A percentile compares a stretch with the other conserved stretches of the same genome.
Evolutionary conservation across 2,888 invertebrate genomes (phyloP).

Genomic region (Orthosia incerta): DNA sequence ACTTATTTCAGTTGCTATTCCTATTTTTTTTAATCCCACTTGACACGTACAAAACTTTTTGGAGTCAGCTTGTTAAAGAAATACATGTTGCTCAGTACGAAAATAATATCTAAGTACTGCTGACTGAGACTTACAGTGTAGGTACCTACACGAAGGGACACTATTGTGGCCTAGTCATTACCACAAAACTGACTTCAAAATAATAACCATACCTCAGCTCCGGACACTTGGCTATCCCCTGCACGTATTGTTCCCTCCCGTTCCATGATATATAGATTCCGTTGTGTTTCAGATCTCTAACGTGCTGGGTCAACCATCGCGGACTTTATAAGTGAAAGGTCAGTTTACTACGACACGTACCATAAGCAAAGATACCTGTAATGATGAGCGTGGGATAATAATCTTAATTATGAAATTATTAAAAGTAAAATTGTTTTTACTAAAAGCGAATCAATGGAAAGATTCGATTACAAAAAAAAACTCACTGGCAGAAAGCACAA

Average conservation of each 20-base stretch:
- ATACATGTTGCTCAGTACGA: not conserved
- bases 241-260: not conserved
- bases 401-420: too few species aligned
- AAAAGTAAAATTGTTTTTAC: too few species aligned
- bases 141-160: not conserved
- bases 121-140: not conserved
- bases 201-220: not conserved
- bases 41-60: not conserved
- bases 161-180: not conserved
- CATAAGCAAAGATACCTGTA: too few species aligned
- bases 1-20: not conserved
- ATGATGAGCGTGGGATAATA: too few species aligned
- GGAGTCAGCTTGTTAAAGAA: not conserved
- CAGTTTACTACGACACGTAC: not conserved
- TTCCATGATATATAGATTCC: not conserved
- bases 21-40: not conserved
- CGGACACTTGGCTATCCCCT: not conserved
- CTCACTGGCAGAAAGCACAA: too few species aligned
- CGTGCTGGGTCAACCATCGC: conserved; percentile 20
- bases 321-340: conserved; percentile 5
- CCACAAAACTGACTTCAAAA: too few species aligned
- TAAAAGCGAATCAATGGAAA: too few species aligned
- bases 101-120: not conserved
- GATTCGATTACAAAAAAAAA: too few species aligned
- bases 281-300: conserved; percentile 13